Evolutionary conservation across 2,797 vertebrate genomes (phyloP).

Genomic region (Xerus rutilus): DNA sequence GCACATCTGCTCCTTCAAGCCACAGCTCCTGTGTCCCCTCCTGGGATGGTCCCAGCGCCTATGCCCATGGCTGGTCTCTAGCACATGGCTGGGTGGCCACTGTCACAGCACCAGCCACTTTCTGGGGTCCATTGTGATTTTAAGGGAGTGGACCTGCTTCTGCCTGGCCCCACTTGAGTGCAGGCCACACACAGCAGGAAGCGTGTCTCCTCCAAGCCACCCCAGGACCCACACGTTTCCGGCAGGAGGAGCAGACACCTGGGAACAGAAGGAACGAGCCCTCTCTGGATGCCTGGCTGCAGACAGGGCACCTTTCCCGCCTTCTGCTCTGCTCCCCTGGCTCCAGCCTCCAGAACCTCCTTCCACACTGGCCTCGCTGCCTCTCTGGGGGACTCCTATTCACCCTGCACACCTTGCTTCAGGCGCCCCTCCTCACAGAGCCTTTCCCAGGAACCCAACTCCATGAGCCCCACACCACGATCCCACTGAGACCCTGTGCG

Average conservation of each 20-base stretch:
- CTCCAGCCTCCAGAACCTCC: no score
- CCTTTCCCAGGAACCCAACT: not conserved
- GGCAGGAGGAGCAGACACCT: not conserved
- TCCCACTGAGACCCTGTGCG: no score
- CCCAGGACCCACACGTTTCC: not conserved
- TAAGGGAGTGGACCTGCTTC: not conserved
- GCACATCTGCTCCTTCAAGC: not conserved
- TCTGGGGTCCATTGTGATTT: not conserved
- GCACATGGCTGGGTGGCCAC: not conserved
- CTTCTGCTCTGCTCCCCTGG: no score
- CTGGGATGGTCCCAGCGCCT: no score
- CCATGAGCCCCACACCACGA: rapidly evolving
- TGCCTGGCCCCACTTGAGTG: not conserved
- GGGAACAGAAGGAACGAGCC: not conserved
- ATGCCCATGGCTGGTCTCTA: rapidly evolving
- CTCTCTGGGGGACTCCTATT: not conserved
- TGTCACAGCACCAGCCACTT: not conserved
- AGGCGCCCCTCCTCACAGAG: not conserved
- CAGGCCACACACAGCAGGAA: not conserved
- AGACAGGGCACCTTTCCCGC: rapidly evolving
- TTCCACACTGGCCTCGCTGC: not conserved
- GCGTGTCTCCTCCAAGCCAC: no score
- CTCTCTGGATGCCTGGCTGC: not conserved
- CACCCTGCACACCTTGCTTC: not conserved
- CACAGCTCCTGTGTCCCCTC: rapidly evolving